phyloP scores from a whole-genome alignment of 2,113 vertebrate species.

The Zosterops lateralis region DNA sequence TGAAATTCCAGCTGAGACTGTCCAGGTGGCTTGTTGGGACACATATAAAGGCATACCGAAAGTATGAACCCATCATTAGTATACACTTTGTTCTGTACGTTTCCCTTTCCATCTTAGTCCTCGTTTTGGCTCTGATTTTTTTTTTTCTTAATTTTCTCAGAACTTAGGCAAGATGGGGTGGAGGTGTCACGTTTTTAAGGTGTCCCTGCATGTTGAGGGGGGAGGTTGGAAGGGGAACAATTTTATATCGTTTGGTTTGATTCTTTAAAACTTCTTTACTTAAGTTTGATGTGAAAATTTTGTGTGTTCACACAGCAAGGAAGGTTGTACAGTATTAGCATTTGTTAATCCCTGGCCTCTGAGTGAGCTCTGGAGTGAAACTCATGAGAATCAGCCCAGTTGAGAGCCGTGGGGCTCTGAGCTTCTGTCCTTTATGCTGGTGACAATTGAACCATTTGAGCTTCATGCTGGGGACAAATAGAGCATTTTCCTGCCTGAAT shows the following conservation, averaged over 20 bases:
- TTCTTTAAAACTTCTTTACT: not conserved
- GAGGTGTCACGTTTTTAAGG: not conserved
- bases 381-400: rapidly evolving
- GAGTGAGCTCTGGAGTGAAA: not conserved
- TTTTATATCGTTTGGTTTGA: not conserved
- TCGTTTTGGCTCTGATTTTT: not conserved
- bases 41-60: not conserved
- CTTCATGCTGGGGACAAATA: not conserved
- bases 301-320: not conserved
- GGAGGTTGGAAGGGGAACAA: rapidly evolving
- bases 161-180: not conserved
- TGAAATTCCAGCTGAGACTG: not conserved
- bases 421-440: not conserved
- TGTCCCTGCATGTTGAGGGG: not conserved
- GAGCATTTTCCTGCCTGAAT: not conserved
- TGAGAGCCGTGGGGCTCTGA: not conserved
- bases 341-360: not conserved
- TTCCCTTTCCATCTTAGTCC: not conserved
- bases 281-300: not conserved
- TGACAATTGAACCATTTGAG: not conserved
- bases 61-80: not conserved
- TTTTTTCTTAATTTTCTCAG: too few species aligned
- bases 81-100: rapidly evolving
- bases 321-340: rapidly evolving
- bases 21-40: not conserved